Evolutionary conservation across 2,797 vertebrate species (phyloP).

Genomic region (Enteromius viviparus): DNA sequence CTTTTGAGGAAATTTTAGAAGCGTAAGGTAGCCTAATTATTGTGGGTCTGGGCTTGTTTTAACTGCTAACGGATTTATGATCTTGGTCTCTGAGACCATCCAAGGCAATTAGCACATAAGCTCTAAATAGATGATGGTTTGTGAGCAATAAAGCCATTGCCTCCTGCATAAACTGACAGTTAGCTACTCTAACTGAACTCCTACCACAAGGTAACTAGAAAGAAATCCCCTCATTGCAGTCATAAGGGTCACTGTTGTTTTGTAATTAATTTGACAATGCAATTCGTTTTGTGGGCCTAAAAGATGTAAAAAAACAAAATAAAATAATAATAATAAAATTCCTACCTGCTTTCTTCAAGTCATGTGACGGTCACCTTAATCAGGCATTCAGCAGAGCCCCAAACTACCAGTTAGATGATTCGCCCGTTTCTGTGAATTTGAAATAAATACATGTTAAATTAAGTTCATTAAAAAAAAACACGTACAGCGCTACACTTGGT

Average conservation of each 20-base stretch:
- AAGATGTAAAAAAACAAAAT: background rate
- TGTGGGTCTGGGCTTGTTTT: slow-evolving; percentile 74
- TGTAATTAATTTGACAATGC: slow-evolving; percentile 1
- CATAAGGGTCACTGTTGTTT: slow-evolving; percentile 74
- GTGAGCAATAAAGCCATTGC: slow-evolving; percentile 97
- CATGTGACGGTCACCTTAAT: background rate
- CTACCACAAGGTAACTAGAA: slow-evolving; percentile 91
- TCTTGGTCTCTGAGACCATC: slow-evolving; percentile 87
- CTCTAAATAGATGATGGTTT: slow-evolving; percentile 95
- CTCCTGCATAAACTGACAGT: slow-evolving; percentile 87
- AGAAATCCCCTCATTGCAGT: slow-evolving; percentile 83
- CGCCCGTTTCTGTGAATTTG: background rate
- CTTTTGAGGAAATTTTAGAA: slow-evolving; percentile 50
- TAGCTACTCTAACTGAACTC: slow-evolving; percentile 84
- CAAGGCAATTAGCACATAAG: slow-evolving; percentile 93
- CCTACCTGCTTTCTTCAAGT: background rate
- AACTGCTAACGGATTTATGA: slow-evolving; percentile 92
- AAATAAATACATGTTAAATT: background rate
- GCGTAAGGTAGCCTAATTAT: slow-evolving; percentile 71
- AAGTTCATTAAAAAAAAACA: too few relatives aligned
- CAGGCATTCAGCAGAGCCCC: slow-evolving; percentile 7
- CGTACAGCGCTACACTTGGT: background rate
- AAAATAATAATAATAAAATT: background rate
- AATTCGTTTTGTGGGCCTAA: slow-evolving; percentile 1
- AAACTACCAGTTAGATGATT: background rate